These are phyloP conservation scores for Zeugodacus cucurbitae DNA, from an alignment of 1,140 invertebrate species.

Conservation along the genomic window DNA sequence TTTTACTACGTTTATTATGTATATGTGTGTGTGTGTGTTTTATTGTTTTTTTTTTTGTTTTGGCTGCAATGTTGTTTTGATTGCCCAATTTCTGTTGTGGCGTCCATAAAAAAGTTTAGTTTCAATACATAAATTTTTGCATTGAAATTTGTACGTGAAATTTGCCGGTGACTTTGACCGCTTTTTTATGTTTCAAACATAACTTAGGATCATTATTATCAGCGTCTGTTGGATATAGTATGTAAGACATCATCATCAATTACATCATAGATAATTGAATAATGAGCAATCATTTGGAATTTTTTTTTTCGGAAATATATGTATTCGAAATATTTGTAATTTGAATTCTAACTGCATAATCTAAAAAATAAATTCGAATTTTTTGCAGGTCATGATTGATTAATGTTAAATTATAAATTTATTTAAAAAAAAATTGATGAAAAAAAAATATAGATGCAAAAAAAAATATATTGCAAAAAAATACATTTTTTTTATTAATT, in stretches of 20 bases:
- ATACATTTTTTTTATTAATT: too few relatives aligned
- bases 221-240: too few relatives aligned
- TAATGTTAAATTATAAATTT: too few relatives aligned
- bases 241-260: neutral
- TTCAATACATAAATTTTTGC: constrained; percentile 10
- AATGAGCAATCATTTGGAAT: too few relatives aligned
- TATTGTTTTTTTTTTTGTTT: neutral
- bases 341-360: too few relatives aligned
- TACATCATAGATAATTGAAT: neutral
- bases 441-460: too few relatives aligned
- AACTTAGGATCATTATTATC: neutral
- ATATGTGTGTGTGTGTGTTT: neutral
- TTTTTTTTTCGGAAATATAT: too few relatives aligned
- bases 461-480: too few relatives aligned
- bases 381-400: too few relatives aligned
- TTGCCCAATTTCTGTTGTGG: neutral
- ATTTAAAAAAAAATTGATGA: too few relatives aligned
- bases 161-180: constrained; percentile 22
- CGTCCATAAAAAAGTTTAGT: neutral
- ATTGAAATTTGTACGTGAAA: constrained; percentile 11
- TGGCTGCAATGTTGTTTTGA: neutral
- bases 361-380: too few relatives aligned
- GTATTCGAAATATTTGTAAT: too few relatives aligned
- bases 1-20: neutral
- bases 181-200: neutral